These are phyloP conservation scores for Amitus sp. DNA, from an alignment of 2,888 invertebrate genomes.

Conservation along the genomic window DNA sequence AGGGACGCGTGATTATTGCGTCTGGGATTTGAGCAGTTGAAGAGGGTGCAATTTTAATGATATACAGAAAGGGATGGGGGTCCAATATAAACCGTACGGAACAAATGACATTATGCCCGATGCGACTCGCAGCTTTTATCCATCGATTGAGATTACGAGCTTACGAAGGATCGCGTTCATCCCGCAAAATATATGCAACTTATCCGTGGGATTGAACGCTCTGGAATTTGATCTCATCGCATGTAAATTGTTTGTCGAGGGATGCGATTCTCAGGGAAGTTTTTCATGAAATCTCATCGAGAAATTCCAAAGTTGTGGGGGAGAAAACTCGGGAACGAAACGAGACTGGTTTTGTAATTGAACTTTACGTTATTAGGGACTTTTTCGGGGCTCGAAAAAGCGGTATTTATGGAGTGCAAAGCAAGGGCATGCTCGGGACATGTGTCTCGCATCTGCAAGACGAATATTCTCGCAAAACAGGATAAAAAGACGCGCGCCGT, in stretches of 20 bases:
- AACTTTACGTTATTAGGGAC: neutral
- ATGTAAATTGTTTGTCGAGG: neutral
- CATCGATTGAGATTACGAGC: constrained; percentile 15
- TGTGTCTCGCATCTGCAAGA: constrained; percentile 38
- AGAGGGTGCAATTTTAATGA: constrained; percentile 28
- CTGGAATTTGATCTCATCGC: constrained; percentile 1
- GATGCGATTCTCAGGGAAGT: neutral
- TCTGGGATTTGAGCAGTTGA: constrained; percentile 5
- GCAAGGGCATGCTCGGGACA: constrained; percentile 15
- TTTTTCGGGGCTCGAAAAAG: neutral
- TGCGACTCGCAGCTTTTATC: constrained; percentile 7
- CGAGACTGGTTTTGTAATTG: neutral
- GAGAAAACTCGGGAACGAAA: neutral
- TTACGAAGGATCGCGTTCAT: constrained; percentile 13
- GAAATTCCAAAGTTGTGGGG: too few relatives aligned
- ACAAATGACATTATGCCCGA: constrained; percentile 14
- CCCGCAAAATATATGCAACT: constrained; percentile 17
- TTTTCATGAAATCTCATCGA: neutral
- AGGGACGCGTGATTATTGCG: constrained; percentile 17
- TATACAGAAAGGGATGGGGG: constrained; percentile 12
- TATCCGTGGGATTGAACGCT: constrained; percentile 2
- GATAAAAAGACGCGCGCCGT: constrained; percentile 34
- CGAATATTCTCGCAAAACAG: constrained; percentile 33
- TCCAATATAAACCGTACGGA: constrained; percentile 14
- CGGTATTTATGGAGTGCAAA: constrained; percentile 2